phyloP scores from a whole-genome alignment of 2,113 vertebrate species.

The Eidolon helvum region DNA sequence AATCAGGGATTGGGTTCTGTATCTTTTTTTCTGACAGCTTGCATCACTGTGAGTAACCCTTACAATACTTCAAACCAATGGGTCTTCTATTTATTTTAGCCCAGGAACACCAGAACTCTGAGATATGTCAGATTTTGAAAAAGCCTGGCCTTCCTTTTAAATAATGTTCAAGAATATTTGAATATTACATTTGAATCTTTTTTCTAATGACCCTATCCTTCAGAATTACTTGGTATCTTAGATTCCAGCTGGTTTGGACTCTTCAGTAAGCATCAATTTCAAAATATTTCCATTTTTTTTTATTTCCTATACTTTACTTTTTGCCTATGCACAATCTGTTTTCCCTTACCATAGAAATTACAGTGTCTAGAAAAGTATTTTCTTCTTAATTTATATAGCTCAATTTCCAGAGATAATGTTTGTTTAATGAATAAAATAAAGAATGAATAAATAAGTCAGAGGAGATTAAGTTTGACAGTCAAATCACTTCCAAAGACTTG shows the following conservation, averaged over 20 bases:
- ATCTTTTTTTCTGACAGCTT: not conserved
- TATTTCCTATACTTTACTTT: not conserved
- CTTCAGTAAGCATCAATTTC: slow-evolving; percentile 7
- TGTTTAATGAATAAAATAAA: not conserved
- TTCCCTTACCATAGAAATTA: not conserved
- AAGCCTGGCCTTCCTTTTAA: not conserved
- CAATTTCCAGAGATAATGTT: not conserved
- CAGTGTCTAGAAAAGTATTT: not conserved
- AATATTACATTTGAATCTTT: no score
- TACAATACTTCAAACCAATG: not conserved
- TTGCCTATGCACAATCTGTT: not conserved
- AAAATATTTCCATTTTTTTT: not conserved
- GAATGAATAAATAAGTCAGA: not conserved
- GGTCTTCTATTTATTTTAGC: not conserved
- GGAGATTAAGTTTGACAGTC: not conserved
- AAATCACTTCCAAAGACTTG: not conserved
- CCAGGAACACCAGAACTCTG: not conserved
- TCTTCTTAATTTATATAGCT: not conserved
- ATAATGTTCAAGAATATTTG: not conserved
- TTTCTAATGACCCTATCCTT: not conserved
- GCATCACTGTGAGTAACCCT: not conserved
- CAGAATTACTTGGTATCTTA: not conserved
- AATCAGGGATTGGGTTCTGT: not conserved
- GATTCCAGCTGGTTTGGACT: not conserved
- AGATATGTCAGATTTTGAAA: not conserved